These are phyloP conservation scores for Parauchenoglanis punctatus DNA, from an alignment of 2,797 vertebrate genomes.

Conservation along the genomic window DNA sequence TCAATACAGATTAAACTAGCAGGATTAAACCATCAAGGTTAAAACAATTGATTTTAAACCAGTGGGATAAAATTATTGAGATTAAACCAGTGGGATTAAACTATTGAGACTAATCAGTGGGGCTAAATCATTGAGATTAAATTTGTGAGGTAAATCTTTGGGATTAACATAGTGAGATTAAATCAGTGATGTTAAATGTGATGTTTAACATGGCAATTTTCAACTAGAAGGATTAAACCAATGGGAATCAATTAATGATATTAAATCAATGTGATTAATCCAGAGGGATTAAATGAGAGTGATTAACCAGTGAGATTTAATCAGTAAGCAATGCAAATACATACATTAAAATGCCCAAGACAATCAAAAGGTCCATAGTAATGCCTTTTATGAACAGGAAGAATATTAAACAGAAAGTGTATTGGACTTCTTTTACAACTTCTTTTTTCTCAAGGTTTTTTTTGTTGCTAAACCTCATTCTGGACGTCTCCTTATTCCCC, in stretches of 20 bases:
- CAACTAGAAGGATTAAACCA: background rate
- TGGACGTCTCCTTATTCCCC: conserved; percentile 20
- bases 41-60: too few species aligned
- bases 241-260: background rate
- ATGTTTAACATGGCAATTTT: background rate
- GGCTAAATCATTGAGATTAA: background rate
- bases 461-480: conserved; percentile 18
- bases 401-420: background rate
- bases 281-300: background rate
- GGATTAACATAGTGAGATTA: background rate
- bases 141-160: too few species aligned
- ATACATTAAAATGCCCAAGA: background rate
- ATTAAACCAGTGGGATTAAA: background rate
- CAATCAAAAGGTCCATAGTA: background rate
- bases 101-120: background rate
- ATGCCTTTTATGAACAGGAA: background rate
- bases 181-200: background rate
- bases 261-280: background rate
- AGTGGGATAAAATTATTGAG: too few species aligned
- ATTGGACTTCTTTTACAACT: background rate
- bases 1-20: background rate
- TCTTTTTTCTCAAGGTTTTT: background rate
- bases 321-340: background rate
- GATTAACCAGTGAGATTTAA: background rate
- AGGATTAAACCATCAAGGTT: too few species aligned